Evolutionary conservation across 2,113 vertebrate species (phyloP).

Genomic region (Vidua macroura): DNA sequence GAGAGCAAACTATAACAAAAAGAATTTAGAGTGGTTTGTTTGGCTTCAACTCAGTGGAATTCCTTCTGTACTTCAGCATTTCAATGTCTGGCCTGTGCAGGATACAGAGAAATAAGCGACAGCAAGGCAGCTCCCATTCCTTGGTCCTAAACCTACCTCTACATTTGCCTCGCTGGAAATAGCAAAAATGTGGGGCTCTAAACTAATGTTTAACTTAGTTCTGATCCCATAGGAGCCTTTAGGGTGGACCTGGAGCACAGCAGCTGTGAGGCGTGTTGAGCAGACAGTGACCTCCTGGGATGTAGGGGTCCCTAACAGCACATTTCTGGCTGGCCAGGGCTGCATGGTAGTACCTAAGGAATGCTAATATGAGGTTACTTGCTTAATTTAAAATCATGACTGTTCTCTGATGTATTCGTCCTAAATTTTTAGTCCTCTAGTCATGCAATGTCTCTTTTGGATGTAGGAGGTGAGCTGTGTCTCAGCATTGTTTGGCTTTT

Average conservation of each 20-base stretch:
- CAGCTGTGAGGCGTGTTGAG: background rate
- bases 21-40: background rate
- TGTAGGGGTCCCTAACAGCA: background rate
- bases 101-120: background rate
- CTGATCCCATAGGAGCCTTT: background rate
- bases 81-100: background rate
- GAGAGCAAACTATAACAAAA: background rate
- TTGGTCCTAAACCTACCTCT: background rate
- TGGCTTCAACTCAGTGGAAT: background rate
- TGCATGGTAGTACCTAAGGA: background rate
- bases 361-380: background rate
- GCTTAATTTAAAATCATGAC: background rate
- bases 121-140: background rate
- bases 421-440: background rate
- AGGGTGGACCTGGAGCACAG: background rate
- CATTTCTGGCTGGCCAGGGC: background rate
- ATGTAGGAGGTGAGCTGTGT: background rate
- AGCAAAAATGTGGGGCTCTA: background rate
- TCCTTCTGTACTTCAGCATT: background rate
- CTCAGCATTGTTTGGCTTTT: background rate
- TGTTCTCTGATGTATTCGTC: background rate
- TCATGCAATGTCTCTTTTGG: background rate
- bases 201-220: background rate
- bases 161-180: background rate
- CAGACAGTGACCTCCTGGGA: background rate